Percentiles rank a stretch among this genome's conserved stretches.
These are phyloP conservation scores for Cyanistes caeruleus DNA, from an alignment of 2,113 vertebrate genomes.

Conservation along the genomic window DNA sequence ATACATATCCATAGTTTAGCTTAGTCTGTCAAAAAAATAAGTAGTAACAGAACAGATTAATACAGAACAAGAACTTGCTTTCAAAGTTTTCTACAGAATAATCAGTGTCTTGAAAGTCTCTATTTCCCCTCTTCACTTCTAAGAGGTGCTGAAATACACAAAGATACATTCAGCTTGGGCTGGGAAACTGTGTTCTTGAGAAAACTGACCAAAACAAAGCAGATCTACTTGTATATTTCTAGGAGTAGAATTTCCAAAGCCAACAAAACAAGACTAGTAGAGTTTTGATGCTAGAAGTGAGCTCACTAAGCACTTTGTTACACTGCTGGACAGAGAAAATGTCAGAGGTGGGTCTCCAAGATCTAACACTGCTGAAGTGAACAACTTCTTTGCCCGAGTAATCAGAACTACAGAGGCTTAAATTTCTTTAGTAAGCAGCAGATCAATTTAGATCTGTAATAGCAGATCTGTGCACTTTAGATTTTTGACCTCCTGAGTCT, in stretches of 20 bases:
- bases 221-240: not conserved
- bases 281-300: not conserved
- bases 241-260: not conserved
- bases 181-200: not conserved
- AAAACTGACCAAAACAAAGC: not conserved
- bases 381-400: not conserved
- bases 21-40: not conserved
- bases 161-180: not conserved
- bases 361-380: not conserved
- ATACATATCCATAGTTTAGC: not conserved
- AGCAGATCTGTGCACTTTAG: not conserved
- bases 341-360: not conserved
- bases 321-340: not conserved
- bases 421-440: not conserved
- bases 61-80: not conserved
- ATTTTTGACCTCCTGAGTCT: not conserved
- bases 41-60: not conserved
- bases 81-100: not conserved
- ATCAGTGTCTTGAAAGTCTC: not conserved
- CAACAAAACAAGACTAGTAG: not conserved
- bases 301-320: not conserved
- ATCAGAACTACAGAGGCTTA: not conserved
- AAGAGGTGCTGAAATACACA: not conserved
- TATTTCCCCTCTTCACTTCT: not conserved
- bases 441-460: not conserved